Conservation (phyloP, 2,888 invertebrate genomes). For the Sericinus montela region DNA sequence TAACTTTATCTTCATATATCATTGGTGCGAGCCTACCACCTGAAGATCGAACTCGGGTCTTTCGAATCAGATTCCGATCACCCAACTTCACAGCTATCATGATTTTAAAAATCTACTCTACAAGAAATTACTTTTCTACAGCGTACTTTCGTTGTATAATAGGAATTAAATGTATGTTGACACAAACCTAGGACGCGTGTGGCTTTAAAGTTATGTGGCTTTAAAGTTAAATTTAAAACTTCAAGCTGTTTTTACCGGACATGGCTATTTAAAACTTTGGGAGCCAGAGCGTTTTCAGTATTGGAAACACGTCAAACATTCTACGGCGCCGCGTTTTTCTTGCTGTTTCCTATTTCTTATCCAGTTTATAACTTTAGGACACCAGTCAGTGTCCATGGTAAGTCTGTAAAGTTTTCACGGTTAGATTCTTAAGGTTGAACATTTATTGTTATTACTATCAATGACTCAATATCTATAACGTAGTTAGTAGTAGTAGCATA, state of each 20-base stretch:
- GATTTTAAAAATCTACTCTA: no score
- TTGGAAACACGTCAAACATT: slow-evolving; percentile 55
- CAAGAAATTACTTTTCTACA: no score
- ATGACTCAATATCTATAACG: not conserved
- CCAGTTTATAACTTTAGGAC: not conserved
- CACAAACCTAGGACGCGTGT: slow-evolving; percentile 8
- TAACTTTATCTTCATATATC: no score
- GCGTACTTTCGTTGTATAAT: no score
- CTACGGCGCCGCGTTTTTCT: slow-evolving; percentile 38
- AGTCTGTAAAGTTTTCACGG: not conserved
- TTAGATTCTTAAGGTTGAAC: not conserved
- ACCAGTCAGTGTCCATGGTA: not conserved
- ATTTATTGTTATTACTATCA: not conserved
- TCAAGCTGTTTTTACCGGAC: slow-evolving; percentile 28
- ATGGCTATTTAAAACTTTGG: slow-evolving; percentile 25
- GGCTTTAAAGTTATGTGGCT: no score
- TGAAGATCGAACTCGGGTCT: no score
- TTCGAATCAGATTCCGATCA: no score
- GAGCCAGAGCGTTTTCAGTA: slow-evolving; percentile 30
- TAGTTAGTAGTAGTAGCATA: no score
- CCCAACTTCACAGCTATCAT: no score
- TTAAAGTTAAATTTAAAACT: slow-evolving; percentile 27
- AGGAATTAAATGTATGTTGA: slow-evolving; percentile 8
- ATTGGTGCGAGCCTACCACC: no score
- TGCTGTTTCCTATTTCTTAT: slow-evolving; percentile 32